Percentiles rank a stretch among this genome's conserved stretches.
Conservation (phyloP, 2,888 invertebrate genomes). For the Cactoblastis cactorum region DNA sequence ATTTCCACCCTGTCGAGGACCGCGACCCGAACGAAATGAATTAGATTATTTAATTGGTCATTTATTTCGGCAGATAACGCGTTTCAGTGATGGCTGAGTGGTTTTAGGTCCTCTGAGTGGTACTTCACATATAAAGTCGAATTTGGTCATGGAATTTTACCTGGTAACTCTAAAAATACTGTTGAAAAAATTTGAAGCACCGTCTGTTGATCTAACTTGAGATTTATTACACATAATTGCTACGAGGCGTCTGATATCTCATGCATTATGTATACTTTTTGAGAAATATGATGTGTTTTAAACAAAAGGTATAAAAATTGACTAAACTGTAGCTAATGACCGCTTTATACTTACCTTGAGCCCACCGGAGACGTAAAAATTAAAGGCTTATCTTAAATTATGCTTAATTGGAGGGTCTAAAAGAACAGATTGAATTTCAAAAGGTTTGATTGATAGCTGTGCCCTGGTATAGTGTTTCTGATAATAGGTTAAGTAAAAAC, state of each 20-base stretch:
- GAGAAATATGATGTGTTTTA: constrained; percentile 63
- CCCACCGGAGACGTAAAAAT: constrained; percentile 74
- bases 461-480: constrained; percentile 41
- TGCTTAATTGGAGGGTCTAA: constrained; percentile 73
- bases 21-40: constrained; percentile 59
- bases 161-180: constrained; percentile 4
- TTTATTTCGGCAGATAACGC: constrained; percentile 73
- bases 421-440: constrained; percentile 73
- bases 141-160: constrained; percentile 35
- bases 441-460: constrained; percentile 67
- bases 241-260: constrained; percentile 59
- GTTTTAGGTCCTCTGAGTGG: constrained; percentile 58
- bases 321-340: constrained; percentile 66
- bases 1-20: constrained; percentile 63
- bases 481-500: constrained; percentile 46
- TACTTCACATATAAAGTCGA: constrained; percentile 36
- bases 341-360: constrained; percentile 63
- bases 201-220: constrained; percentile 65
- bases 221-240: constrained; percentile 77
- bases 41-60: constrained; percentile 78
- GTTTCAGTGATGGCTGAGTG: constrained; percentile 45
- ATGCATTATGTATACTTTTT: constrained; percentile 71
- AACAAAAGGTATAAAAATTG: constrained; percentile 65
- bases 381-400: constrained; percentile 77
- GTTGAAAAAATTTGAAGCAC: constrained; percentile 39